Percentiles rank a stretch among this genome's conserved stretches.
Conservation (phyloP, 1,140 invertebrate species). For the Drosophila murphyi region DNA sequence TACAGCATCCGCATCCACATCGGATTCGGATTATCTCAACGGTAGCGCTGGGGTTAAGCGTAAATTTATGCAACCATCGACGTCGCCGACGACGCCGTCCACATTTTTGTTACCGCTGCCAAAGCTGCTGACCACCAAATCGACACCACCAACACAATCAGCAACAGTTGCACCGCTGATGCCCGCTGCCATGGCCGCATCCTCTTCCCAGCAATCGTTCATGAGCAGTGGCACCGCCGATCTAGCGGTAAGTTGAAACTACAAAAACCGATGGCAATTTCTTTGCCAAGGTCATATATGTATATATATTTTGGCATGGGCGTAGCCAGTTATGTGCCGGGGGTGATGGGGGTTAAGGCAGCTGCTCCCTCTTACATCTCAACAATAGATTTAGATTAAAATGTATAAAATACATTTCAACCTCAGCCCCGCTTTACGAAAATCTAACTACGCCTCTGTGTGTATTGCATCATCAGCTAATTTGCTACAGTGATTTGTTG, state of each 20-base stretch:
- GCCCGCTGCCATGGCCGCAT: constrained; percentile 17
- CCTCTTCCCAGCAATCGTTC: constrained; percentile 37
- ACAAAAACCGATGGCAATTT: neutral
- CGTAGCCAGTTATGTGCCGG: no score
- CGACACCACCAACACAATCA: constrained; percentile 4
- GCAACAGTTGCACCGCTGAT: constrained; percentile 15
- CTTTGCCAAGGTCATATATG: constrained; percentile 40
- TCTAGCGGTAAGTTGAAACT: constrained; percentile 64
- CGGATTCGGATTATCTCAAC: constrained; percentile 58
- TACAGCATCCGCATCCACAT: constrained; percentile 12
- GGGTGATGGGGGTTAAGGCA: no score
- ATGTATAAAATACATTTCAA: no score
- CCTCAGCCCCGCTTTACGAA: no score
- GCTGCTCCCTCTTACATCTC: no score
- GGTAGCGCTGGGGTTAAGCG: constrained; percentile 54
- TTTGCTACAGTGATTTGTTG: neutral
- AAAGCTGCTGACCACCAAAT: neutral
- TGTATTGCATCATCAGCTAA: constrained; percentile 26
- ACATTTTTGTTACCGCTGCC: neutral
- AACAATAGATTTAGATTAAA: no score
- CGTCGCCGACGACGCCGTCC: neutral
- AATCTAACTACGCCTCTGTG: no score
- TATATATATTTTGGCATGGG: neutral
- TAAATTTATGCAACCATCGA: constrained; percentile 48
- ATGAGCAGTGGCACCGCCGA: constrained; percentile 65